These are phyloP conservation scores for Corbicula japonica DNA, from an alignment of 2,888 invertebrate genomes.

Conservation along the genomic window DNA sequence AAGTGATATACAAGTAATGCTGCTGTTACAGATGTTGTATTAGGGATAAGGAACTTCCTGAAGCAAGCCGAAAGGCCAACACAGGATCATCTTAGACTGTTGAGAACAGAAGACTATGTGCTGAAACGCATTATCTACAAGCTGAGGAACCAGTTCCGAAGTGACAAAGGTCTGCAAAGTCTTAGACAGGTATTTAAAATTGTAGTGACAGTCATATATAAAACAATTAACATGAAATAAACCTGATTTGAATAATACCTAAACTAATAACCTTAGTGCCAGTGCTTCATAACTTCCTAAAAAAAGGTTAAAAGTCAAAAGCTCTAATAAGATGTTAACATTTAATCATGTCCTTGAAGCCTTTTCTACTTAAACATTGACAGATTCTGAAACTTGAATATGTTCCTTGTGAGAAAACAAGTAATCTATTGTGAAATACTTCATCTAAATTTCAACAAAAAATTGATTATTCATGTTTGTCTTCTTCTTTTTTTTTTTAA, in stretches of 20 bases:
- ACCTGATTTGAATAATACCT: not conserved
- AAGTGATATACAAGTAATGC: too few species aligned
- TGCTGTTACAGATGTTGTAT: constrained; percentile 11
- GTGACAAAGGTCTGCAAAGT: constrained; percentile 71
- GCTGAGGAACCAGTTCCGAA: constrained; percentile 71
- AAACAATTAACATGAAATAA: not conserved
- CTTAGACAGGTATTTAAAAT: constrained; percentile 67
- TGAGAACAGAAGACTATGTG: constrained; percentile 63
- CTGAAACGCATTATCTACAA: constrained; percentile 71
- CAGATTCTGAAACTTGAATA: too few species aligned
- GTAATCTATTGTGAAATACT: too few species aligned
- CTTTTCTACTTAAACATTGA: too few species aligned
- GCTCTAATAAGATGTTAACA: too few species aligned
- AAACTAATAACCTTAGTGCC: not conserved
- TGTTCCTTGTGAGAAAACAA: too few species aligned
- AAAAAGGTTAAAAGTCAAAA: too few species aligned
- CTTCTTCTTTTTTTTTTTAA: too few species aligned
- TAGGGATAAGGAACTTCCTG: constrained; percentile 3
- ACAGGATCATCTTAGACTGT: constrained; percentile 28
- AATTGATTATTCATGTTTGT: too few species aligned
- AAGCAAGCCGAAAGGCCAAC: not conserved
- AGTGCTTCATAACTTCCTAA: not conserved
- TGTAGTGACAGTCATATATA: not conserved
- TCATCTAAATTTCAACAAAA: too few species aligned
- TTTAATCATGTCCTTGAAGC: not conserved